A percentile compares a stretch with the other conserved stretches of the same genome.
Evolutionary conservation across 1,140 invertebrate species (phyloP).

Genomic region (Bombus vancouverensis): DNA sequence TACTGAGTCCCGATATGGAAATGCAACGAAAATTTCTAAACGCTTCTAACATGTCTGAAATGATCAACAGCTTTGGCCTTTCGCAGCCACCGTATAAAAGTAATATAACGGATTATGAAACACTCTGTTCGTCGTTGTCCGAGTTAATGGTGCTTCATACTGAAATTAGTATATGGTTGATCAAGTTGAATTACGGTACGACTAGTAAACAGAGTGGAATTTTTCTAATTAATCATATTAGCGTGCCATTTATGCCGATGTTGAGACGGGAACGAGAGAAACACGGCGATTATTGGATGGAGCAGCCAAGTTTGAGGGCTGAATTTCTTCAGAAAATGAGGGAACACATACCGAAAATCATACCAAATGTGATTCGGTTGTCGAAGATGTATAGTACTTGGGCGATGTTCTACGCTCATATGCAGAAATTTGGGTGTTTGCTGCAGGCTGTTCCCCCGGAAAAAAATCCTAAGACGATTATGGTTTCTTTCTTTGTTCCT

Average conservation of each 20-base stretch:
- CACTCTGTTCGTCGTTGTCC: constrained; percentile 47
- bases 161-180: constrained; percentile 52
- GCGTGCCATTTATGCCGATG: constrained; percentile 62
- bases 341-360: constrained; percentile 43
- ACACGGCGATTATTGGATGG: constrained; percentile 46
- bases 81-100: constrained; percentile 30
- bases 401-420: constrained; percentile 48
- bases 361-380: constrained; percentile 36
- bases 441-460: constrained; percentile 54
- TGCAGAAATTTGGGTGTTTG: constrained; percentile 57
- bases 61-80: constrained; percentile 40
- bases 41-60: constrained; percentile 11
- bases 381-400: constrained; percentile 35
- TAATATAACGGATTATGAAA: constrained; percentile 46
- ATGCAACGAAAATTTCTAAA: constrained; percentile 43
- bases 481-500: constrained; percentile 43
- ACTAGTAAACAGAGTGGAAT: constrained; percentile 3
- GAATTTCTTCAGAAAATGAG: constrained; percentile 21
- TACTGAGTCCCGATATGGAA: constrained; percentile 50
- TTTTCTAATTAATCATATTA: constrained; percentile 65
- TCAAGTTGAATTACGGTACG: constrained; percentile 56
- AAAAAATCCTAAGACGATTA: constrained; percentile 23
- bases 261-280: constrained; percentile 40
- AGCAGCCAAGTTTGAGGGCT: not conserved
- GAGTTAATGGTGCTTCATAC: constrained; percentile 52